phyloP scores from a whole-genome alignment of 2,797 vertebrate species.

The Oceanodroma leucorhoa region DNA sequence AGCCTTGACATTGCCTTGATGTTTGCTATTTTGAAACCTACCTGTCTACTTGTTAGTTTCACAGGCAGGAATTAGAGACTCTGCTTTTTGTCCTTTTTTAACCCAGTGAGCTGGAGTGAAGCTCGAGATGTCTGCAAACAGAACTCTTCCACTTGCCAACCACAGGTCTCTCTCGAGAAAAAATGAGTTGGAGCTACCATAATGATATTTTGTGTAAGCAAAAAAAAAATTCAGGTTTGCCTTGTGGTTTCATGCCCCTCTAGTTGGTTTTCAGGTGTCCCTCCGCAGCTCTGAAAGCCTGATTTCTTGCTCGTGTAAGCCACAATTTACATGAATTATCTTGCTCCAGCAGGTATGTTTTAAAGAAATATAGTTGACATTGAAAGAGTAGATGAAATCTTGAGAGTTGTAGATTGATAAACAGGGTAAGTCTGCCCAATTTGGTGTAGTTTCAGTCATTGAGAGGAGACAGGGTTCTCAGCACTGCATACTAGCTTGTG shows the following conservation, averaged over 20 bases:
- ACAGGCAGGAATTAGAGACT: not conserved
- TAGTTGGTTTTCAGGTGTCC: not conserved
- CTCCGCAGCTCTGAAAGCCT: not conserved
- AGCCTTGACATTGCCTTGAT: not conserved
- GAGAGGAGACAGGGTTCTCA: not conserved
- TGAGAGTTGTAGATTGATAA: not conserved
- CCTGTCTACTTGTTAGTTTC: not conserved
- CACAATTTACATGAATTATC: not conserved
- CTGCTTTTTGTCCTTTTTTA: not conserved
- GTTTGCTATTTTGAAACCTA: constrained; percentile 12
- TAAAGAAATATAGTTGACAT: not conserved
- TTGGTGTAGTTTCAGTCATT: not conserved
- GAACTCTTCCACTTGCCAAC: not conserved
- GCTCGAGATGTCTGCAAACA: not conserved
- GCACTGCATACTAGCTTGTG: not conserved
- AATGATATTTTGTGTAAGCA: not conserved
- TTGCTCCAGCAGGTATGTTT: not conserved
- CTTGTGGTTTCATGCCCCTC: not conserved
- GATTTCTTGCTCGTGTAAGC: not conserved
- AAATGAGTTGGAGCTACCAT: not conserved
- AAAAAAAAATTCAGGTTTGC: not conserved
- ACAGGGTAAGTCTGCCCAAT: not conserved
- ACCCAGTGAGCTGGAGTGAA: not conserved
- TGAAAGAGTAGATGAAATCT: not conserved
- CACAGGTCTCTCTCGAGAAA: not conserved